Percentiles rank a stretch among this genome's conserved stretches.
These are phyloP conservation scores for Drosophila macrospina DNA, from an alignment of 2,888 invertebrate species.

Conservation along the genomic window DNA sequence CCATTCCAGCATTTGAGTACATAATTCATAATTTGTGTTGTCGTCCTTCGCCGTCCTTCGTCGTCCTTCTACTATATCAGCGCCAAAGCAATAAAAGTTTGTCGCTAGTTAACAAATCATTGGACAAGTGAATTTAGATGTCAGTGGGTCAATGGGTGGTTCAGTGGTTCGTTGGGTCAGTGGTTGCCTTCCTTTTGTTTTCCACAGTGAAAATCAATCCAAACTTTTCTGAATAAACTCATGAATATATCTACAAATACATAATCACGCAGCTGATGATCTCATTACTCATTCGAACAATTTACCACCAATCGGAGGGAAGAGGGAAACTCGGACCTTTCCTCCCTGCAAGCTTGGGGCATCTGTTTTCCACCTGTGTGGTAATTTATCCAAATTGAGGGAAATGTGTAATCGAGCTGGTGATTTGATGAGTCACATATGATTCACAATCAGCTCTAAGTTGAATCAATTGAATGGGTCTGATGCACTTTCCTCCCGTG, in stretches of 20 bases:
- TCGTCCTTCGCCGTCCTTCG: slow-evolving; percentile 15
- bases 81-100: slow-evolving; percentile 73
- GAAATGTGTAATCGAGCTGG: too few species aligned
- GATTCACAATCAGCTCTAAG: too few species aligned
- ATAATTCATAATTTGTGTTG: slow-evolving; percentile 73
- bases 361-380: too few species aligned
- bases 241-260: not conserved
- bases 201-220: not conserved
- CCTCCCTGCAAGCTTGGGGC: too few species aligned
- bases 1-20: slow-evolving; percentile 45
- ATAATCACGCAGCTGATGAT: not conserved
- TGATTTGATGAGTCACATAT: too few species aligned
- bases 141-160: slow-evolving; percentile 5
- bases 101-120: slow-evolving; percentile 77
- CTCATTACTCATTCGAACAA: not conserved
- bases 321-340: too few species aligned
- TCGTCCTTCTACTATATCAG: slow-evolving; percentile 35
- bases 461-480: too few species aligned
- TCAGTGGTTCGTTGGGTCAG: not conserved
- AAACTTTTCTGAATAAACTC: not conserved
- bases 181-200: not conserved
- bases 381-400: too few species aligned
- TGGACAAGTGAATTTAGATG: slow-evolving; percentile 45
- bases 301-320: too few species aligned
- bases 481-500: too few species aligned